Evolutionary conservation across 64 coral and sea anemone genomes (phyloP).

Genomic region (Anthopleura sola): DNA sequence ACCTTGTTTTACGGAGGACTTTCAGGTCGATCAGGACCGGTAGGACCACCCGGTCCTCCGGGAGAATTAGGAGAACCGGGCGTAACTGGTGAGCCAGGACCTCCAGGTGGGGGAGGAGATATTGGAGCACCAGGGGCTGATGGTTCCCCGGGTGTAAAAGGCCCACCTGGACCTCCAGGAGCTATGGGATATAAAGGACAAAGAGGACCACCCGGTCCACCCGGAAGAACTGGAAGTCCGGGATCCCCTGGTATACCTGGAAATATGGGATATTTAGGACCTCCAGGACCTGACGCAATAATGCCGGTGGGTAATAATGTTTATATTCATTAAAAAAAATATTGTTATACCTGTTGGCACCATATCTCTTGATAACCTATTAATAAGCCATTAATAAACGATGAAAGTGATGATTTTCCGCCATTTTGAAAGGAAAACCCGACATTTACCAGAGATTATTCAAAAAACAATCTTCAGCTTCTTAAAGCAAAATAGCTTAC

Average conservation of each 20-base stretch:
- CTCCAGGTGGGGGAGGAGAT: conserved; percentile 57
- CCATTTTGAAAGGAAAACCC: background rate
- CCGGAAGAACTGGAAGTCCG: conserved; percentile 76
- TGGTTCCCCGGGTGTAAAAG: conserved; percentile 48
- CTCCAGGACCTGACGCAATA: conserved; percentile 75
- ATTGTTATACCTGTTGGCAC: too few species aligned
- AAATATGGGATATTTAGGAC: conserved; percentile 44
- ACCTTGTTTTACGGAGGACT: conserved; percentile 92
- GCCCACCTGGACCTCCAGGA: conserved; percentile 69
- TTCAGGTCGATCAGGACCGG: conserved; percentile 57
- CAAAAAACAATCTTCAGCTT: too few species aligned
- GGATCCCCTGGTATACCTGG: conserved; percentile 80
- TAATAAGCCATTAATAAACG: too few species aligned
- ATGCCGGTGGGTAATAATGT: conserved; percentile 59
- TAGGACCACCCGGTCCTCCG: conserved; percentile 40
- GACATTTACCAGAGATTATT: too few species aligned
- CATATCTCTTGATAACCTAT: background rate
- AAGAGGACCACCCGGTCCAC: conserved; percentile 65
- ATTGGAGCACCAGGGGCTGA: conserved; percentile 81
- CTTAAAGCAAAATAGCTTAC: too few species aligned
- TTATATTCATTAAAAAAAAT: too few species aligned
- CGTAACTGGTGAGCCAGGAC: conserved; percentile 51
- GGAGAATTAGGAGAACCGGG: conserved; percentile 59
- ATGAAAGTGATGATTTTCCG: background rate
- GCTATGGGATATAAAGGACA: conserved; percentile 70